These are phyloP conservation scores for Lasioglossum baleicum DNA, from an alignment of 1,140 invertebrate species.

Conservation along the genomic window DNA sequence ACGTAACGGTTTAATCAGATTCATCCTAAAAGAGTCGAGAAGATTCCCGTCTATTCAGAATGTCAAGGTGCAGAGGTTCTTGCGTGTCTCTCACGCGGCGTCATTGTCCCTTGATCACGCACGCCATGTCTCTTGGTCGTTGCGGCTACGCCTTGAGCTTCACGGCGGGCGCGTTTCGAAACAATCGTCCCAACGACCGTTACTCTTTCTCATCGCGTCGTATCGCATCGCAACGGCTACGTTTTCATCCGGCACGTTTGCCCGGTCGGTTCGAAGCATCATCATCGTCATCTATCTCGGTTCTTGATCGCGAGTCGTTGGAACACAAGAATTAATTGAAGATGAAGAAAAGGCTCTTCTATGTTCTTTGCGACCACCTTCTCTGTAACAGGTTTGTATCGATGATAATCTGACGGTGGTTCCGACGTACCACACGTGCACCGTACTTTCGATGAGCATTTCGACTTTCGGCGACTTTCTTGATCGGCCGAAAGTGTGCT, in stretches of 20 bases:
- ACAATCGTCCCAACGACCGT: conserved; percentile 61
- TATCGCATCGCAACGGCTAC: conserved; percentile 20
- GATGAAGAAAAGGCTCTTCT: not conserved
- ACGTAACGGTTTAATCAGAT: no score
- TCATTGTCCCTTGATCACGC: conserved; percentile 1
- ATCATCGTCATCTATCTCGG: not conserved
- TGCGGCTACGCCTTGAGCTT: conserved; percentile 51
- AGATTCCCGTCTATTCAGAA: not conserved
- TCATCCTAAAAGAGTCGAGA: not conserved
- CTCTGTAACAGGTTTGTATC: conserved; percentile 15
- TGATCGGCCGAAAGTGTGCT: conserved; percentile 33
- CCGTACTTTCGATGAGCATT: conserved; percentile 18
- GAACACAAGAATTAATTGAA: conserved; percentile 29
- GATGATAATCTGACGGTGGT: not conserved
- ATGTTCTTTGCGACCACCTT: no score
- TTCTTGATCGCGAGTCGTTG: not conserved
- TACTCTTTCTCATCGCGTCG: conserved; percentile 53
- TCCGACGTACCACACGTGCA: not conserved
- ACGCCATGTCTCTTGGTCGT: not conserved
- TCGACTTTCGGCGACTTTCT: conserved; percentile 28
- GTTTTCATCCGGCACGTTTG: not conserved
- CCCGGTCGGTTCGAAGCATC: no score
- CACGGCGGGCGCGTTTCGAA: conserved; percentile 48
- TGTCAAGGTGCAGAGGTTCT: not conserved
- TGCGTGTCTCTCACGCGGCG: not conserved